Percentiles rank a stretch among this genome's conserved stretches.
phyloP scores from a whole-genome alignment of 2,888 invertebrate genomes.

The Melanophora roralis region DNA sequence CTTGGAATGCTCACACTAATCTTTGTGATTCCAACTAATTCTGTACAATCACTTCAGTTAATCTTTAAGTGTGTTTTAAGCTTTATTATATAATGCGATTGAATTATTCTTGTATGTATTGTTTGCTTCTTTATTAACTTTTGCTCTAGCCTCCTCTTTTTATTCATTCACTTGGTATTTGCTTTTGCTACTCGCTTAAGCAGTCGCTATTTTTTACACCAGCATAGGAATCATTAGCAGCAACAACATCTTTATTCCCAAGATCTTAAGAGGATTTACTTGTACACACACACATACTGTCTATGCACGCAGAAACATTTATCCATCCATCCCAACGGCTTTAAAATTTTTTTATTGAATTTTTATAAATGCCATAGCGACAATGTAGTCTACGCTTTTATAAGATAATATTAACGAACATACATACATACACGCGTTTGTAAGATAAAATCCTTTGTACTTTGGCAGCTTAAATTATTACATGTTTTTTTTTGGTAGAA shows the following conservation, averaged over 20 bases:
- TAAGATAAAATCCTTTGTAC: slow-evolving; percentile 30
- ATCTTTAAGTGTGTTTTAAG: slow-evolving; percentile 70
- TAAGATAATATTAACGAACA: slow-evolving; percentile 23
- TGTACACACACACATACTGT: background rate
- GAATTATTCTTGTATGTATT: slow-evolving; percentile 63
- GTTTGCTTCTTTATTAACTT: slow-evolving; percentile 58
- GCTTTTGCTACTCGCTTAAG: slow-evolving; percentile 4
- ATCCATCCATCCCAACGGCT: background rate
- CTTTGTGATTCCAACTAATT: slow-evolving; percentile 57
- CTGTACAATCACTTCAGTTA: slow-evolving; percentile 65
- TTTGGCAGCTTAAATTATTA: slow-evolving; percentile 21
- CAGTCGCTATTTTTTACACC: slow-evolving; percentile 5
- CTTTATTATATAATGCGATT: slow-evolving; percentile 72
- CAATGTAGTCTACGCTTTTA: slow-evolving; percentile 28
- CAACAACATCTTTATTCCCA: slow-evolving; percentile 9
- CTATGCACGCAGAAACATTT: background rate
- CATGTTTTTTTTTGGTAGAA: slow-evolving; percentile 6
- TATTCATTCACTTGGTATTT: slow-evolving; percentile 7
- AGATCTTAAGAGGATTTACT: slow-evolving; percentile 40
- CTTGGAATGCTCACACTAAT: slow-evolving; percentile 41
- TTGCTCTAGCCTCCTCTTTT: slow-evolving; percentile 41
- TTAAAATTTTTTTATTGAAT: background rate
- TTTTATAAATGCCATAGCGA: slow-evolving; percentile 53
- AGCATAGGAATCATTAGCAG: background rate
- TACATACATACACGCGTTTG: slow-evolving; percentile 29